Evolutionary conservation across 2,797 vertebrate species (phyloP).

Genomic region (Micrastur ruficollis): DNA sequence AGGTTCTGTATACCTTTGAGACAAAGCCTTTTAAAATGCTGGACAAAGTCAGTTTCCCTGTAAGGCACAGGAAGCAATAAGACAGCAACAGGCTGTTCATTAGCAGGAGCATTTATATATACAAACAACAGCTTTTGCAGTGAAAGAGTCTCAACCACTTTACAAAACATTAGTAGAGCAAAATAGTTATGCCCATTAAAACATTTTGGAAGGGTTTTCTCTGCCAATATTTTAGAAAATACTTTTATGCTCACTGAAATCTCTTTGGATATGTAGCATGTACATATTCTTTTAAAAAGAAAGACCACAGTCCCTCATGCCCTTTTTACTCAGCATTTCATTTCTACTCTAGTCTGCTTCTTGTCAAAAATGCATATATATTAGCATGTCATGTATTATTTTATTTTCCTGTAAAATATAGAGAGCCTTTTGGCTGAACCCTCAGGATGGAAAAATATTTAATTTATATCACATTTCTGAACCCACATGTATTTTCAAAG

Average conservation of each 20-base stretch:
- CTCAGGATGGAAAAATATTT: slow-evolving; percentile 25
- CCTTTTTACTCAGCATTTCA: not conserved
- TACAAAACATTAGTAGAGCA: not conserved
- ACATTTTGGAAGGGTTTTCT: not conserved
- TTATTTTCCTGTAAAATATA: slow-evolving; percentile 31
- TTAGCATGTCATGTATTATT: slow-evolving; percentile 18
- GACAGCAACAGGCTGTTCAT: not conserved
- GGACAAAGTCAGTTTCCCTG: not conserved
- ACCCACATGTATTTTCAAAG: slow-evolving; percentile 5
- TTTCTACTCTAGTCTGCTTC: not conserved
- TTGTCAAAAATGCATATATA: slow-evolving; percentile 18
- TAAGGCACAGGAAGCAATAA: not conserved
- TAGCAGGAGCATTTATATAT: not conserved
- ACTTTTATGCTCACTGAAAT: not conserved
- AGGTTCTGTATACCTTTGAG: not conserved
- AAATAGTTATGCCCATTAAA: not conserved
- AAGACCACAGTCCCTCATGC: not conserved
- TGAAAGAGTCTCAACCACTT: not conserved
- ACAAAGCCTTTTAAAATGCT: not conserved
- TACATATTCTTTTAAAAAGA: not conserved
- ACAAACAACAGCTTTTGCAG: not conserved
- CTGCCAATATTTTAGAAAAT: not conserved
- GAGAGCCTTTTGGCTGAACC: slow-evolving; percentile 46
- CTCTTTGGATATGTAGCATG: not conserved
- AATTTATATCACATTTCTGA: slow-evolving; percentile 36